Evolutionary conservation across 1,140 invertebrate species (phyloP).

Genomic region (Lepidotrigona ventralis): DNA sequence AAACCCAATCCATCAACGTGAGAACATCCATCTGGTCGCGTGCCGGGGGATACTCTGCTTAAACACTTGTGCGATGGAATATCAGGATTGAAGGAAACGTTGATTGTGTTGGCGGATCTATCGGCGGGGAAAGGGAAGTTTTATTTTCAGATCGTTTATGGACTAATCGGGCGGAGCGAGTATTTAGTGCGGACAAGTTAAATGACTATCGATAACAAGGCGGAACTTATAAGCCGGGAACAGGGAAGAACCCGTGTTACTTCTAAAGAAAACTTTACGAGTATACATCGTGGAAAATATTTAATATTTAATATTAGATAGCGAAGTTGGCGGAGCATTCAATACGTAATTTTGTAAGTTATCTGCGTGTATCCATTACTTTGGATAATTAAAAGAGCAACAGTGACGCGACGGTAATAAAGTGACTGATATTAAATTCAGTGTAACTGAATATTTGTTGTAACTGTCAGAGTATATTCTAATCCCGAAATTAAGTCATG

Average conservation of each 20-base stretch:
- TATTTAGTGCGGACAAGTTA: background rate
- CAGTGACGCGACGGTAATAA: too few relatives aligned
- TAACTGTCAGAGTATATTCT: too few relatives aligned
- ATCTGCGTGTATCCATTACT: too few relatives aligned
- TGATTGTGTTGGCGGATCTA: background rate
- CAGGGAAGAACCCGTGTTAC: background rate
- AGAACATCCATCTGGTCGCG: conserved; percentile 18
- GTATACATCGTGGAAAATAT: background rate
- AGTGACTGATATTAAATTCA: too few relatives aligned
- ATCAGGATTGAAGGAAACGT: background rate
- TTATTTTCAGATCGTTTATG: background rate
- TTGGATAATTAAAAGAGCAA: too few relatives aligned
- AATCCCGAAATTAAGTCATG: too few relatives aligned
- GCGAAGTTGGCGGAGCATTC: too few relatives aligned
- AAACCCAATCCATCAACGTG: conserved; percentile 18
- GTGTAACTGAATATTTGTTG: too few relatives aligned
- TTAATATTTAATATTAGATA: too few relatives aligned
- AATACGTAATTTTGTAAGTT: too few relatives aligned
- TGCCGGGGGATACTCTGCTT: background rate
- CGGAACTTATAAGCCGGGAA: background rate
- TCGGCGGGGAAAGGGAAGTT: background rate
- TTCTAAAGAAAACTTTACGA: background rate
- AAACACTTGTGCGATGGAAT: background rate
- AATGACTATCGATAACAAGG: background rate
- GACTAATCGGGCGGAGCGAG: background rate